Conservation (phyloP, 1,140 invertebrate species). For the Lasaia peninsularis region DNA sequence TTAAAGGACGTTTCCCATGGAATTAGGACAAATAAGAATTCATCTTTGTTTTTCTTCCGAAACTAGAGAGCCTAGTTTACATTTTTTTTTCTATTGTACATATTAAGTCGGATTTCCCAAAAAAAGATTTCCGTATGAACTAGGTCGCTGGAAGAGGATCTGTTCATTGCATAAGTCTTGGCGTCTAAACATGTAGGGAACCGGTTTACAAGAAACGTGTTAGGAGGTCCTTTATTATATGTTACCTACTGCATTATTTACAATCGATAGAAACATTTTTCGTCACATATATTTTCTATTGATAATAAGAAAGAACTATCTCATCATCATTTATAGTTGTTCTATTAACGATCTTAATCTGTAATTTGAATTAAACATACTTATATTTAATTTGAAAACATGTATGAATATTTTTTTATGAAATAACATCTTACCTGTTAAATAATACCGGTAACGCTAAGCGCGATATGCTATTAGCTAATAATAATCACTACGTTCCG, state of each 20-base stretch:
- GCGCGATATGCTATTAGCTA: constrained; percentile 39
- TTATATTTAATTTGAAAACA: too few relatives aligned
- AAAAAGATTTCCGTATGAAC: constrained; percentile 25
- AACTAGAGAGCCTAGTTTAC: too few relatives aligned
- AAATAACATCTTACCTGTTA: constrained; percentile 50
- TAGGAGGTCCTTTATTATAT: constrained; percentile 63
- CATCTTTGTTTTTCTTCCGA: too few relatives aligned
- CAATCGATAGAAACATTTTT: neutral
- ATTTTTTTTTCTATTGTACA: too few relatives aligned
- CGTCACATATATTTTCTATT: neutral
- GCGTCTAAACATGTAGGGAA: constrained; percentile 52
- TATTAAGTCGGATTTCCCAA: neutral
- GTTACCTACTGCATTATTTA: constrained; percentile 26
- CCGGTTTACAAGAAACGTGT: constrained; percentile 72
- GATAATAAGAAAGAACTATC: neutral
- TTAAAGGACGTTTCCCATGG: too few relatives aligned
- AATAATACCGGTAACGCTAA: constrained; percentile 55
- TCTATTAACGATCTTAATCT: too few relatives aligned
- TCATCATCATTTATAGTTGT: too few relatives aligned
- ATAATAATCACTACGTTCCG: constrained; percentile 39
- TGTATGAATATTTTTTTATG: too few relatives aligned
- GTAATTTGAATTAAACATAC: too few relatives aligned
- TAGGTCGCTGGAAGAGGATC: constrained; percentile 31
- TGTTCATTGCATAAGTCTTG: constrained; percentile 65
- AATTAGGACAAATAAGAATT: too few relatives aligned